Evolutionary conservation across 2,113 vertebrate genomes (phyloP), one percentile per base, ranked within the genome.

Genomic region (Pheucticus melanocephalus): DNA sequence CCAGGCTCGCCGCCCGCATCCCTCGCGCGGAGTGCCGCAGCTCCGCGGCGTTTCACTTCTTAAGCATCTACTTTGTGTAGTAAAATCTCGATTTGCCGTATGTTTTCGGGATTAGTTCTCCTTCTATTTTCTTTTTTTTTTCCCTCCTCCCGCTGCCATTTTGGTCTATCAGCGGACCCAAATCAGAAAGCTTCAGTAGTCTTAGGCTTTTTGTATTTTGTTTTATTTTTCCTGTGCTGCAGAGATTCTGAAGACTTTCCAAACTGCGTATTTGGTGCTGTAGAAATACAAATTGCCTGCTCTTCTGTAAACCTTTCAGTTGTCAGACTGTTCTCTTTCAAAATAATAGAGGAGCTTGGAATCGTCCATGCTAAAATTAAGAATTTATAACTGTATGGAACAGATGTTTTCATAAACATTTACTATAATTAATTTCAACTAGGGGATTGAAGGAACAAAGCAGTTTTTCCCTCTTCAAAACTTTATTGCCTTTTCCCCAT

Each of bases 361-460:
- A 95, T 97, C 69, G 54, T 94, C 97, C 90, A 40, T 98, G 96
- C 97, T 98, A 97, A 98, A 98, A 98, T 98, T 97, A 98, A 98
- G 97, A 98, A 98, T 98, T 98, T 98, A 97, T 98, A 98, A 97
- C 96, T 97, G 88, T 97, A 92, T 97, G 97, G 98, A 98, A 98
- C 98, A 98, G 98, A 98, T 98, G 98, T 98, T 98, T 98, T 98
- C 98, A 98, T 98, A 98, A 98, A 98, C 98, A 98, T 98, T 98
- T 98, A 96, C 97, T 98, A 97, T 98, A 98, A 98, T 98, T 98
- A 98, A 98, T 98, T 98, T 98, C 97, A 98, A 97, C 98, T 97
- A 97, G 98, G 98, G 97, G 97, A 97, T 97, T 98, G 97, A 97
- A 96, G 97, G 96, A 98, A 98, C 97, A 98, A 98, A 98, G 98